These are phyloP conservation scores for Heliopora coerulea DNA, from an alignment of 92 coral and sea anemone genomes.

Conservation along the genomic window DNA sequence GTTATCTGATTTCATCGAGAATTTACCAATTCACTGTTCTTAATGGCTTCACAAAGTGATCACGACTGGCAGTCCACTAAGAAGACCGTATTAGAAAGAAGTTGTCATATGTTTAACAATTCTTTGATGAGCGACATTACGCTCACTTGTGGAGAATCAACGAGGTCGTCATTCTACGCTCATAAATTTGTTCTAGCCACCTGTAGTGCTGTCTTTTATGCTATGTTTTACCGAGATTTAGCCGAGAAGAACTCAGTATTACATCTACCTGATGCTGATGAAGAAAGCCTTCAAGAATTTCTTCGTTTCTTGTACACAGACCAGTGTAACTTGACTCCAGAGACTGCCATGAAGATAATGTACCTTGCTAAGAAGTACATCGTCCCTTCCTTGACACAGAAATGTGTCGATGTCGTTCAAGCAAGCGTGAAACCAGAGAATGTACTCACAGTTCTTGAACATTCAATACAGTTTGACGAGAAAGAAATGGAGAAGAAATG, in stretches of 20 bases:
- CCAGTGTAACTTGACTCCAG: background rate
- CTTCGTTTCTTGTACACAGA: conserved; percentile 29
- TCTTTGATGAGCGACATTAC: conserved; percentile 44
- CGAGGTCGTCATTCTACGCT: conserved; percentile 8
- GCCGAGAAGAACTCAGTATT: background rate
- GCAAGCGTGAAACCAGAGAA: conserved; percentile 41
- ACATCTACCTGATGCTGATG: conserved; percentile 22
- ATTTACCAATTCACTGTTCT: too few relatives aligned
- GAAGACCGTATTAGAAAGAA: conserved; percentile 33
- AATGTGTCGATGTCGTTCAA: conserved; percentile 41
- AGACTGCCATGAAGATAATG: conserved; percentile 35
- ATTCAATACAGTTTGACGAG: conserved; percentile 40
- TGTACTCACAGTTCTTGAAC: conserved; percentile 52
- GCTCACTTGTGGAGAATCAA: conserved; percentile 25
- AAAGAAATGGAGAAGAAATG: conserved; percentile 42
- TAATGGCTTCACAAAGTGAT: background rate
- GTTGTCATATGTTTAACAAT: conserved; percentile 49
- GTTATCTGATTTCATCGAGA: too few relatives aligned
- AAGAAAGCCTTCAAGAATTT: conserved; percentile 23
- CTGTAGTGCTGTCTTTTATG: conserved; percentile 21
- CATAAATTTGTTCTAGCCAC: conserved; percentile 25
- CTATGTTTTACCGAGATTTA: conserved; percentile 14
- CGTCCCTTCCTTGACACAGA: conserved; percentile 49
- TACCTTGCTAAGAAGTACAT: conserved; percentile 58
- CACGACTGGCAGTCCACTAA: conserved; percentile 48